These are phyloP conservation scores for Bembecia ichneumoniformis DNA, from an alignment of 2,888 invertebrate genomes.

Conservation along the genomic window DNA sequence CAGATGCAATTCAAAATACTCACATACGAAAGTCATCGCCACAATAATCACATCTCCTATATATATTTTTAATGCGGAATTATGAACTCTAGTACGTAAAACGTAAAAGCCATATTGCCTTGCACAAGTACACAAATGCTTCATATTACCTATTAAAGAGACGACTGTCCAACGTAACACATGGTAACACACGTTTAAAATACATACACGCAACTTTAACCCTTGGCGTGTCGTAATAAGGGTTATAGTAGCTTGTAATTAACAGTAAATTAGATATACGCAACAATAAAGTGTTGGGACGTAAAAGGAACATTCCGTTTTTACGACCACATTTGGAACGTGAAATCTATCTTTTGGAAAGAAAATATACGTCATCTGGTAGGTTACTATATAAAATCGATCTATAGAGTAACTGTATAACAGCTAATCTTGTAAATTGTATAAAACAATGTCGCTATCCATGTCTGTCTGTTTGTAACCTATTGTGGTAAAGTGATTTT, in stretches of 20 bases:
- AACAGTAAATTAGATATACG: not conserved
- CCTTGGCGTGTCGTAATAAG: not conserved
- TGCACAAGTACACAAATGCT: not conserved
- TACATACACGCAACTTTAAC: not conserved
- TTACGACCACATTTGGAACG: not conserved
- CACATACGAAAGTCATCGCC: not conserved
- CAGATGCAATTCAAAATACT: not conserved
- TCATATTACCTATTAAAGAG: not conserved
- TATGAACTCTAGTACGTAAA: not conserved
- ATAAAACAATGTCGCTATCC: too few species aligned
- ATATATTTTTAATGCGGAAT: not conserved
- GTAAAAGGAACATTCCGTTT: not conserved
- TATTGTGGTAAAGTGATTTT: too few species aligned
- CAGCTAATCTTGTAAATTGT: too few species aligned
- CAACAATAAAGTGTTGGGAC: slow-evolving; percentile 1
- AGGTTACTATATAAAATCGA: too few species aligned
- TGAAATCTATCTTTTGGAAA: not conserved
- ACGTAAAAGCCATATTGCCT: not conserved
- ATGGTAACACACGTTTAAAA: not conserved
- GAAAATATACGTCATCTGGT: not conserved
- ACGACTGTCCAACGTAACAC: not conserved
- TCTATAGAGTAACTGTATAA: too few species aligned
- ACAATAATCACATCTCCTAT: not conserved
- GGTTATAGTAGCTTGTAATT: not conserved
- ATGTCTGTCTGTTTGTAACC: too few species aligned